Evolutionary conservation across 2,888 invertebrate genomes (phyloP).

Genomic region (Tetrapedia diversipes): DNA sequence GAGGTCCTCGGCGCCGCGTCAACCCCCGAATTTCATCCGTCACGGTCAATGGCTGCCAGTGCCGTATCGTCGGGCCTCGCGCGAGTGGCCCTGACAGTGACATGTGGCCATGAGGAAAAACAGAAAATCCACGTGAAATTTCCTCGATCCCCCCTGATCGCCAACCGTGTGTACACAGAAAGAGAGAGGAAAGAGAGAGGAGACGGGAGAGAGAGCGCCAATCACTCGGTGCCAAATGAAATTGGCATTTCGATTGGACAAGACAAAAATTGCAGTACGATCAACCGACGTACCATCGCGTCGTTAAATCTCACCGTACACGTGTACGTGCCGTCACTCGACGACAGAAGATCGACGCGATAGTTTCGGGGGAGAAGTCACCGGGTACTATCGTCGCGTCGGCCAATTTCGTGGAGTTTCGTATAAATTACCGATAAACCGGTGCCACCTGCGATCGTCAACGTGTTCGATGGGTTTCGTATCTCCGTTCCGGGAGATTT

Average conservation of each 20-base stretch:
- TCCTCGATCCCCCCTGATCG: conserved; percentile 48
- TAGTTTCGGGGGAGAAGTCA: conserved; percentile 16
- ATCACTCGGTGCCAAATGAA: conserved; percentile 65
- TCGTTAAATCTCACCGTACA: conserved; percentile 46
- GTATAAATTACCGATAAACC: conserved; percentile 28
- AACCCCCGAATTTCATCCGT: conserved; percentile 62
- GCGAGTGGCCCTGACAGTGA: conserved; percentile 66
- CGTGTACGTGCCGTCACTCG: conserved; percentile 4
- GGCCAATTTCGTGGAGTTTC: conserved; percentile 18
- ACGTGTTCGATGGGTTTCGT: background rate
- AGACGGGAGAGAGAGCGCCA: too few relatives aligned
- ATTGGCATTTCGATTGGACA: conserved; percentile 69
- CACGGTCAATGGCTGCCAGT: conserved; percentile 61
- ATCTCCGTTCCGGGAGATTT: background rate
- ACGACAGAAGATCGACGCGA: conserved; percentile 20
- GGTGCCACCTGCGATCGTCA: conserved; percentile 15
- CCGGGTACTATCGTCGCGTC: conserved; percentile 16
- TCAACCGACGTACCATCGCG: conserved; percentile 20
- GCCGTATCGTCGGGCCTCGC: conserved; percentile 54
- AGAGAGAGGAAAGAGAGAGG: too few relatives aligned
- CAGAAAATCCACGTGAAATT: conserved; percentile 63
- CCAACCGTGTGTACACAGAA: background rate
- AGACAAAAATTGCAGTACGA: conserved; percentile 67
- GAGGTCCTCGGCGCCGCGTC: conserved; percentile 54
- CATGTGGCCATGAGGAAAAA: conserved; percentile 61